These are phyloP conservation scores for Cataglyphis cursor DNA, from an alignment of 2,888 invertebrate genomes.

Conservation along the genomic window DNA sequence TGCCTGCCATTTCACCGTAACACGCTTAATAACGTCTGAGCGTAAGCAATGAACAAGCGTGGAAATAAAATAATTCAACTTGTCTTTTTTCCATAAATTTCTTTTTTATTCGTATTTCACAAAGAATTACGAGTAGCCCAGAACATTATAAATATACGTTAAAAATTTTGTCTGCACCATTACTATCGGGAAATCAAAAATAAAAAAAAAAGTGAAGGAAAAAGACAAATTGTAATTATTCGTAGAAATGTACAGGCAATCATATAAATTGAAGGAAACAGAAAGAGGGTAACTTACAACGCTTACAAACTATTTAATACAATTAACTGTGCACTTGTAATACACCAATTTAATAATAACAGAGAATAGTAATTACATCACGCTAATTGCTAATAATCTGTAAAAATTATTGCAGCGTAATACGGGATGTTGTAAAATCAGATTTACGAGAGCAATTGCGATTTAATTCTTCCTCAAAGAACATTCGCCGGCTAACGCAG, in stretches of 20 bases:
- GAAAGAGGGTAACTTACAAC: neutral
- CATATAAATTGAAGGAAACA: neutral
- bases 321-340: neutral
- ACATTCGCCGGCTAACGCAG: conserved; percentile 36
- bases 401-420: neutral
- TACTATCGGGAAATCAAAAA: neutral
- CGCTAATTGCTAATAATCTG: conserved; percentile 5
- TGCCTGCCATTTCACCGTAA: conserved; percentile 49
- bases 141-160: conserved; percentile 7
- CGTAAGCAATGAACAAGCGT: conserved; percentile 38
- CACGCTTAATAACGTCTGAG: conserved; percentile 34
- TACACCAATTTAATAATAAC: neutral
- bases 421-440: conserved; percentile 19
- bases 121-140: conserved; percentile 26
- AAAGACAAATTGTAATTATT: neutral
- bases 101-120: conserved; percentile 31
- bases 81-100: conserved; percentile 25
- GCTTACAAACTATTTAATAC: neutral
- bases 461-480: conserved; percentile 38
- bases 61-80: conserved; percentile 40
- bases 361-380: conserved; percentile 6
- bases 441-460: conserved; percentile 33
- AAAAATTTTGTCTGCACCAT: conserved; percentile 12
- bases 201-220: neutral
- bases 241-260: neutral